Evolutionary conservation across 2,797 vertebrate genomes (phyloP).

Genomic region (Allochrocebus solatus): DNA sequence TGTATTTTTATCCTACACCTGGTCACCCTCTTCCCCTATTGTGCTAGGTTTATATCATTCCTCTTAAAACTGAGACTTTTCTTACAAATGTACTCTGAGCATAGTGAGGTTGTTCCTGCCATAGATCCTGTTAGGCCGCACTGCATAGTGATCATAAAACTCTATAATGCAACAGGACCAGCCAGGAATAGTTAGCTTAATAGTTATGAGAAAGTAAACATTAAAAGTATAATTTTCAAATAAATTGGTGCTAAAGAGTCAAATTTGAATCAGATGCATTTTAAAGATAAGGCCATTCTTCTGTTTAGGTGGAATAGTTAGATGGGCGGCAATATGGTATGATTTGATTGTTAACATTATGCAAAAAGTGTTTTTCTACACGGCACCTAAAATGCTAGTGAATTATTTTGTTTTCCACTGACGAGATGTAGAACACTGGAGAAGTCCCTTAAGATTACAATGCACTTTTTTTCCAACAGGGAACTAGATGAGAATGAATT

Average conservation of each 20-base stretch:
- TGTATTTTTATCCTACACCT: background rate
- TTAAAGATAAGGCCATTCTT: background rate
- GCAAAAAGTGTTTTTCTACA: background rate
- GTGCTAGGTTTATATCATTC: background rate
- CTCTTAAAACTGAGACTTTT: background rate
- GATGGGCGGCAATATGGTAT: background rate
- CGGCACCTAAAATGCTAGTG: background rate
- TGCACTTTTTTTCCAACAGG: background rate
- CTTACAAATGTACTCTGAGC: background rate
- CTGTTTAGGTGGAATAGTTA: background rate
- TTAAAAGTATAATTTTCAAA: background rate
- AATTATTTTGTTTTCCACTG: background rate
- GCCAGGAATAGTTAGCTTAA: background rate
- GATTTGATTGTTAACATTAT: background rate
- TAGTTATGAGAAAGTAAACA: background rate
- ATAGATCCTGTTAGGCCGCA: background rate
- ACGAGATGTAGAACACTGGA: background rate
- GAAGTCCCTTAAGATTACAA: background rate
- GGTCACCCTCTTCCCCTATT: background rate
- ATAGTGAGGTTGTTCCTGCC: background rate
- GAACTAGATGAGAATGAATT: background rate
- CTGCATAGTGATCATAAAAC: background rate
- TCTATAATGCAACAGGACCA: background rate
- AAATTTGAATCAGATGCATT: background rate
- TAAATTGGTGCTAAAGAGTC: background rate